phyloP scores from a whole-genome alignment of 2,113 vertebrate species.

The Cyphomyrus plagiostoma region DNA sequence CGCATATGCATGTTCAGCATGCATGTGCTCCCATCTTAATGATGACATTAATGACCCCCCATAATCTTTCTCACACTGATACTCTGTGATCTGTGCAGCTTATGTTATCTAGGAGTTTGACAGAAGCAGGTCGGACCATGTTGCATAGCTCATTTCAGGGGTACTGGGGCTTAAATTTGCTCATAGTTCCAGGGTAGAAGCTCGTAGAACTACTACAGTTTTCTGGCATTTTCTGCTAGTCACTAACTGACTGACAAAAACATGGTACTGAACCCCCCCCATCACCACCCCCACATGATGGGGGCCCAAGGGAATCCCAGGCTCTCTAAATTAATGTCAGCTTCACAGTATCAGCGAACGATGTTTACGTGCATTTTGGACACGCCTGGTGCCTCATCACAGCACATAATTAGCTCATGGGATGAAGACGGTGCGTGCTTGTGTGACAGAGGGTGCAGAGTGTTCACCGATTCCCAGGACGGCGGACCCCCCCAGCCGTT shows the following conservation, averaged over 20 bases:
- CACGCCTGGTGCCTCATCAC: neutral
- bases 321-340: slow-evolving; percentile 2
- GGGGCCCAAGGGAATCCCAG: neutral
- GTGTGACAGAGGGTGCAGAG: neutral
- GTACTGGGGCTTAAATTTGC: neutral
- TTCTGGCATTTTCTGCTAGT: neutral
- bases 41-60: too few relatives aligned
- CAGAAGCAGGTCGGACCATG: neutral
- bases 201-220: neutral
- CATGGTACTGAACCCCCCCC: neutral
- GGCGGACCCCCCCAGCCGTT: neutral
- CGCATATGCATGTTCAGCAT: too few relatives aligned
- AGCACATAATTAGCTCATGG: neutral
- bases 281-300: neutral
- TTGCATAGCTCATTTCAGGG: neutral
- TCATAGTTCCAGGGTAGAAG: neutral
- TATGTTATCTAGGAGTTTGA: neutral
- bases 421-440: neutral
- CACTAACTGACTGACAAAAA: neutral
- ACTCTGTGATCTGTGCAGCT: neutral
- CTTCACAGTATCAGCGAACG: neutral
- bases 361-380: neutral
- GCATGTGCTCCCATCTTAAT: too few relatives aligned
- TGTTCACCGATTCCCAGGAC: neutral
- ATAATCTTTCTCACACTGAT: neutral